Percentiles rank a stretch among this genome's conserved stretches.
Conservation (phyloP, 2,113 vertebrate genomes). For the Pampusana beccarii region DNA sequence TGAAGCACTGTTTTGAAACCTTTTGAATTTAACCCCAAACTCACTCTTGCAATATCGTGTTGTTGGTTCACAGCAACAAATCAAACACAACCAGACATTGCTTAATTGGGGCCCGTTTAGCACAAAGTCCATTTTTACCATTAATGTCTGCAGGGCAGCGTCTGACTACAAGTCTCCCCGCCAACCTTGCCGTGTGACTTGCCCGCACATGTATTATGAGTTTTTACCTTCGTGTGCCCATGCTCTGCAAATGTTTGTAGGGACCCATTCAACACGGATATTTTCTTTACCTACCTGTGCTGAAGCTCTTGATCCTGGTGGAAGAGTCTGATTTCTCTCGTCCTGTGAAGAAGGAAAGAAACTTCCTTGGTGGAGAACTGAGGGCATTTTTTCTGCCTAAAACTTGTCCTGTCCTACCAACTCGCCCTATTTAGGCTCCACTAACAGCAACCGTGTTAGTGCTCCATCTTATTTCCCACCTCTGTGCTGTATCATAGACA, state of each 20-base stretch:
- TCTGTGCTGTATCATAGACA: background rate
- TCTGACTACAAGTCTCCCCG: background rate
- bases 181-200: rapidly evolving
- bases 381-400: background rate
- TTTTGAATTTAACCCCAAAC: background rate
- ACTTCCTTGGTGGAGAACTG: background rate
- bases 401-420: background rate
- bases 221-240: background rate
- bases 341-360: background rate
- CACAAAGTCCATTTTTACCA: background rate
- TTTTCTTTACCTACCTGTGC: background rate
- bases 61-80: background rate
- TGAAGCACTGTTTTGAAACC: background rate
- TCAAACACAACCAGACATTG: background rate
- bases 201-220: background rate
- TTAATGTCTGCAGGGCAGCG: background rate
- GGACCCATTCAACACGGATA: background rate
- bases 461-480: background rate
- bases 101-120: background rate
- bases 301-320: background rate
- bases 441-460: background rate
- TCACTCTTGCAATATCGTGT: rapidly evolving
- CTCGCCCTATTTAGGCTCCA: background rate
- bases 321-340: background rate
- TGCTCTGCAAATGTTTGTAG: background rate